Evolutionary conservation across 2,888 invertebrate genomes (phyloP).

Genomic region (Cephus runcator): DNA sequence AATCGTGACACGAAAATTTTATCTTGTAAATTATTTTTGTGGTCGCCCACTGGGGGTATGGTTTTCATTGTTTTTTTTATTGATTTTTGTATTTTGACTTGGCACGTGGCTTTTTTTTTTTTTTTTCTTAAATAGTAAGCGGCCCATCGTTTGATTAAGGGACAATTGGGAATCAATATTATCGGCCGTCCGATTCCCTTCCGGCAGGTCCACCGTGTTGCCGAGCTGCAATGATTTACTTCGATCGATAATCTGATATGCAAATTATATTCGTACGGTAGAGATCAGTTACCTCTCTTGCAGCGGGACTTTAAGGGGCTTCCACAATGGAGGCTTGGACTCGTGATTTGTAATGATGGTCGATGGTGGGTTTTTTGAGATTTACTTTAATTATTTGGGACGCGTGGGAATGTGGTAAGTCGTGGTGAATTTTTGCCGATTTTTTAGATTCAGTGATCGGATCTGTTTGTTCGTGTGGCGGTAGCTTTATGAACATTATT

Average conservation of each 20-base stretch:
- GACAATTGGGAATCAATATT: constrained; percentile 46
- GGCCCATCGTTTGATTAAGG: constrained; percentile 33
- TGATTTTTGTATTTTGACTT: not conserved
- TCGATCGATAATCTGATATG: constrained; percentile 51
- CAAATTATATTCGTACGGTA: constrained; percentile 46
- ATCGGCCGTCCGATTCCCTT: constrained; percentile 33
- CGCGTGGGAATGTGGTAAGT: no score
- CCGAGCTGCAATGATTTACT: constrained; percentile 47
- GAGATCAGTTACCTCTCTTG: constrained; percentile 43
- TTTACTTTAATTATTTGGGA: not conserved
- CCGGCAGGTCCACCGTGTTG: constrained; percentile 38
- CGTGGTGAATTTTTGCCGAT: not conserved
- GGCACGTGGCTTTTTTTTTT: no score
- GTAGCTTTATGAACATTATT: not conserved
- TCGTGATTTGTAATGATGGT: not conserved
- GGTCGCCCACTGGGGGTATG: not conserved
- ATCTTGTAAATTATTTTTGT: not conserved
- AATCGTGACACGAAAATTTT: not conserved
- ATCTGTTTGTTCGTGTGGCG: not conserved
- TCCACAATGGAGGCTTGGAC: constrained; percentile 17
- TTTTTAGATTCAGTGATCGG: no score
- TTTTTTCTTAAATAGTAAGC: constrained; percentile 1
- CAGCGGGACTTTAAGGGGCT: constrained; percentile 27
- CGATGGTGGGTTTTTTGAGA: not conserved
- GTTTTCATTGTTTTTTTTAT: not conserved